Base-by-base conservation (phyloP, 2,888 invertebrate genomes). In the Choristoneura rosaceana region DNA sequence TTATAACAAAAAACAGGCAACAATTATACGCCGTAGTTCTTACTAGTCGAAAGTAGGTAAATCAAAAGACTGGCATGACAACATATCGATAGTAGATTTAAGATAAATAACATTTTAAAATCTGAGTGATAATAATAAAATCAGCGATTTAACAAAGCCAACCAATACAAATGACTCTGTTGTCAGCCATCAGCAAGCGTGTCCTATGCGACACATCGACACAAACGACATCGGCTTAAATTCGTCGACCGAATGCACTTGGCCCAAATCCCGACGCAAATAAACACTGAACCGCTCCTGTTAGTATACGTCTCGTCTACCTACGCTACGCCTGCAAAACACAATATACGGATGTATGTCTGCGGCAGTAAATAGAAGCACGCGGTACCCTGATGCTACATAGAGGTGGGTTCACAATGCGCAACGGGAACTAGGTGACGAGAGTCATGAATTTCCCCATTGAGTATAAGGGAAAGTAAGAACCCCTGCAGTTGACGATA, bases 201-300 rank as follows among this genome's bases (percentile, higher is more conserved):
- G 63, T 69, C 64, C 71, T 60, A 50, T 69, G 63, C 63, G 68
- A 73, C 77, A 78, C 69, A 71, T 74, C 75, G 76, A 75, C 76
- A 76, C 78, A 76, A 80, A 80, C 82, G 84, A 84, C 83, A 85
- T 84, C 81, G 81, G 82, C 82, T 85, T 84, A 82, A 87, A 87
- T 86, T 86, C 80, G 76, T 74, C 82, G 81, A 86, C 90, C 90
- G 85, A 90, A 82, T 90, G 90, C 90, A 90, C 90, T 91, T 90
- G 90, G 90, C 90, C 90, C 85, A 86, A 89, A 90, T 89, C 90
- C 86, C 82, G 85, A 85, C 83, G 82, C 86, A 89, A 88, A 90
- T 89, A 90, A 88, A 90, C 89, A 87, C 83, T 84, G 87, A 86
- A 85, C 86, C 80, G 82, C 81, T 84, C 79, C 82, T 84, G 84